These are phyloP conservation scores for Netelia fuscicornis DNA, from an alignment of 2,888 invertebrate species.

Conservation along the genomic window DNA sequence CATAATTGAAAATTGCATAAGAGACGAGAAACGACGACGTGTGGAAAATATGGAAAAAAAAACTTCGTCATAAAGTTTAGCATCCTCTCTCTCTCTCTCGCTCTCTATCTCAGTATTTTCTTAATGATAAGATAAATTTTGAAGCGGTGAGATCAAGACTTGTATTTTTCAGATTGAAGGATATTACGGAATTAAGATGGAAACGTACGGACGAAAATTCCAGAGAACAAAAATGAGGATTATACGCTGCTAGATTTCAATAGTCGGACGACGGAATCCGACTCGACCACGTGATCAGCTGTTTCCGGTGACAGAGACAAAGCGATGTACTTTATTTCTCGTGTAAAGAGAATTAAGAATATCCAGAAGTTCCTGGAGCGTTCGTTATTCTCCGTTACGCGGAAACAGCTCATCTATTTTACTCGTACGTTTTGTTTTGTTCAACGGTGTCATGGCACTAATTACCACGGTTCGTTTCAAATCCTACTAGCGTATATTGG, in stretches of 20 bases:
- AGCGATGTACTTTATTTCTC: background rate
- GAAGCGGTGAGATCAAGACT: background rate
- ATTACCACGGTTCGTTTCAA: background rate
- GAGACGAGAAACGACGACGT: slow-evolving; percentile 68
- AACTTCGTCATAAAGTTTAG: slow-evolving; percentile 75
- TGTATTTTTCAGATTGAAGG: background rate
- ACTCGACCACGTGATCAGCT: background rate
- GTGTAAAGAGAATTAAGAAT: background rate
- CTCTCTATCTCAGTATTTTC: background rate
- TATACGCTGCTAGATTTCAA: background rate
- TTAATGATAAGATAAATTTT: background rate
- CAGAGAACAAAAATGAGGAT: background rate
- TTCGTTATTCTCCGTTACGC: background rate
- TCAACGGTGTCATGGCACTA: background rate
- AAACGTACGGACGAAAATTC: background rate
- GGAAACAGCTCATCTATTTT: background rate
- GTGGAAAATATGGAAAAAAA: slow-evolving; percentile 69
- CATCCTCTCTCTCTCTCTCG: slow-evolving; percentile 14
- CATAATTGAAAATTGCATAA: slow-evolving; percentile 67
- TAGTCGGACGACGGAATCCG: no score
- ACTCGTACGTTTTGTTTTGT: background rate
- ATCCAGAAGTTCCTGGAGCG: background rate
- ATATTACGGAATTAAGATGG: background rate
- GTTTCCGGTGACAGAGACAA: background rate
- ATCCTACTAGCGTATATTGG: background rate